These are phyloP conservation scores for Mormyrus iriodes DNA, from an alignment of 2,113 vertebrate species.

Conservation along the genomic window DNA sequence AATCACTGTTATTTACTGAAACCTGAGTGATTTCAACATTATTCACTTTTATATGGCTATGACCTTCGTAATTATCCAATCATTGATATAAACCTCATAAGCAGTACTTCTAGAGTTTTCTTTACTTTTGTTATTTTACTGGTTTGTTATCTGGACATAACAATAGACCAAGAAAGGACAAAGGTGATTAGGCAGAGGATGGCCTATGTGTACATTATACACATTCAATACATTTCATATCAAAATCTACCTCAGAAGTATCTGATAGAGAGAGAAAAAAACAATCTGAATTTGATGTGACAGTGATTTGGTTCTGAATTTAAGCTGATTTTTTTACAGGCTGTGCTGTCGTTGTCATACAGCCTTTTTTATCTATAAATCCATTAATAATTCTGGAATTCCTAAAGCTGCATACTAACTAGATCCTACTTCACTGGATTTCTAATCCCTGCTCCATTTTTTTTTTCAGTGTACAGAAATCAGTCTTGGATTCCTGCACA, in stretches of 20 bases:
- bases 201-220: background rate
- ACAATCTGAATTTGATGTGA: background rate
- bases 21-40: background rate
- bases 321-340: background rate
- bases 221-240: background rate
- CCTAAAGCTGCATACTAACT: constrained; percentile 41
- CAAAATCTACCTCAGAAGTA: background rate
- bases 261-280: background rate
- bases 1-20: background rate
- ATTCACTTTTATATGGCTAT: background rate
- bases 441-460: constrained; percentile 40
- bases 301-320: constrained; percentile 13
- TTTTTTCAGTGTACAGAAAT: constrained; percentile 27
- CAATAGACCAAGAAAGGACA: background rate
- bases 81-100: background rate
- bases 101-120: background rate
- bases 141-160: background rate
- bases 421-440: constrained; percentile 30
- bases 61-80: background rate
- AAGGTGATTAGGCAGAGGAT: background rate
- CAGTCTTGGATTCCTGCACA: constrained; percentile 18
- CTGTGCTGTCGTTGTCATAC: constrained; percentile 21
- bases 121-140: background rate
- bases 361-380: constrained; percentile 36
- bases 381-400: constrained; percentile 33